Evolutionary conservation across 2,797 vertebrate species (phyloP), one percentile per base, ranked within the genome.

Genomic region (Phataginus tricuspis): DNA sequence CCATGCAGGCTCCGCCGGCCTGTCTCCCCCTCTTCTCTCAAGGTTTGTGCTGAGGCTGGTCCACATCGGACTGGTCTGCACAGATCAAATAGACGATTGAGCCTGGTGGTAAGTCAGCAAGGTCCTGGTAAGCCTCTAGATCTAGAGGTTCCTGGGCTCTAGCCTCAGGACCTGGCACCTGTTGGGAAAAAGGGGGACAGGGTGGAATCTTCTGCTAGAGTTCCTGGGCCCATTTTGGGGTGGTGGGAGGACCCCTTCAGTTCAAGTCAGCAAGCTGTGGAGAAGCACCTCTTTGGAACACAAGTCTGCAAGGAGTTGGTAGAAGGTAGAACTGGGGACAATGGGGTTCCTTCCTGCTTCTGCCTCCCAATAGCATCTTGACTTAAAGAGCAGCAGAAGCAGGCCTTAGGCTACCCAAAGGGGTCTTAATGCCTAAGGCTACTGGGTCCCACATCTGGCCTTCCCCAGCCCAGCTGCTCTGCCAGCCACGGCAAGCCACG

Each of bases 121-220:
- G 86, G 0, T 98, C 92, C 97, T 99, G 99, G 98, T 99, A 98
- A 97, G 99, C 97, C 75, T 98, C 96, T 74, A 98, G 98, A 1
- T 97, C 95, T 1, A 98, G 98, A 83, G 97, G 97, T 29, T 97
- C 94, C 0, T 99, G 99, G 84, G 98, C 97, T 0, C 98, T 96
- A 0, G 98, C 95, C 95, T 99, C 99, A 23, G 98, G 98, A 72
- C 98, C 96, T 95, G 98, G 98, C 98, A 99, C 99, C 99, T 99
- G 98, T 64, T 31, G 59, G 96, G 53, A 94, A 85, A 84, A 0
- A 53, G 66, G 51, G 11, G 83, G 51, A 66, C n/a, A 75, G 57
- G n/a, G 57, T 91, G 4, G 51, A 84, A 39, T n/a, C 19, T 21
- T 90, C 63, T 37, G 66, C 37, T 61, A 42, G 7, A 34, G 15